A percentile compares a stretch with the other conserved stretches of the same genome.
These are phyloP conservation scores for Camptogramma bilineatum DNA, from an alignment of 2,888 invertebrate species.

Conservation along the genomic window DNA sequence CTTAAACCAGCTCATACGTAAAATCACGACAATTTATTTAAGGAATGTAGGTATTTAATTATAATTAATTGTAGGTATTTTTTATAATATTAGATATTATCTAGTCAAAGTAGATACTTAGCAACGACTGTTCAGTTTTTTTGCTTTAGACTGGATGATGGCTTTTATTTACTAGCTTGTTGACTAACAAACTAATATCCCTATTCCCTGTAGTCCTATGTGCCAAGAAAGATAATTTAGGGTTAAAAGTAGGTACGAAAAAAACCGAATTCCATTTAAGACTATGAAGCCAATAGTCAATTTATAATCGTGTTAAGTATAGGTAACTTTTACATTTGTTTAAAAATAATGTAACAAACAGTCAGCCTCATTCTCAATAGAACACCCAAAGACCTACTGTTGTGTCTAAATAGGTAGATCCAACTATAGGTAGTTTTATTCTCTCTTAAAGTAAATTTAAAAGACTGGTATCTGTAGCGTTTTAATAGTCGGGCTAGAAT, in stretches of 20 bases:
- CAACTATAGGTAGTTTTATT: no score
- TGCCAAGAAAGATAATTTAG: background rate
- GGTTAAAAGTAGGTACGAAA: background rate
- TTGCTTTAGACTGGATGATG: constrained; percentile 40
- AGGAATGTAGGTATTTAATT: background rate
- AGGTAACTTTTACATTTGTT: no score
- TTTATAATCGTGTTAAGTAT: no score
- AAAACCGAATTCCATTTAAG: background rate
- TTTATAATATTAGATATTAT: constrained; percentile 21
- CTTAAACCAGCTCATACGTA: constrained; percentile 4
- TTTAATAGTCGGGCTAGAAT: background rate
- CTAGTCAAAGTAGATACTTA: constrained; percentile 56
- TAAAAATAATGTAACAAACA: no score
- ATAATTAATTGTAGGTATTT: constrained; percentile 1
- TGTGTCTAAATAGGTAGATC: no score
- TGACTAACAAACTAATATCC: constrained; percentile 26
- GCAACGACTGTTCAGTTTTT: constrained; percentile 32
- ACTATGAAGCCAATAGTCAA: background rate
- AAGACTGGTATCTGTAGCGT: constrained; percentile 2
- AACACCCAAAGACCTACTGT: no score
- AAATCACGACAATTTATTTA: constrained; percentile 1
- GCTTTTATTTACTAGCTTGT: constrained; percentile 25
- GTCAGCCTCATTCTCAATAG: no score
- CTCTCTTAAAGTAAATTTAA: background rate
- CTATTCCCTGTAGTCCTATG: constrained; percentile 28